Evolutionary conservation across 2,888 invertebrate genomes (phyloP).

Genomic region (Aporophyla nigra): DNA sequence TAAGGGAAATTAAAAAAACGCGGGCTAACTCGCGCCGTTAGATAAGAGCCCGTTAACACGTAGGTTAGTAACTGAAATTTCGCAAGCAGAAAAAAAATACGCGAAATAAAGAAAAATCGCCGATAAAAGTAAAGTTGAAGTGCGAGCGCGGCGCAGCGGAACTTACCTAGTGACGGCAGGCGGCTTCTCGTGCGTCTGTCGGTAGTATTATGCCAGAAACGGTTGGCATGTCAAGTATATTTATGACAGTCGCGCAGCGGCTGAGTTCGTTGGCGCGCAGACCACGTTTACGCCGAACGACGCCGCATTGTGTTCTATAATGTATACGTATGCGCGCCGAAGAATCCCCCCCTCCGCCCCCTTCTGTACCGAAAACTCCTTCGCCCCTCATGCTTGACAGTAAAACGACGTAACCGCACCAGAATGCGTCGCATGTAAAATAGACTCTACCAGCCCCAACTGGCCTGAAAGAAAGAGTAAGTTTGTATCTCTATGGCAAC

Average conservation of each 20-base stretch:
- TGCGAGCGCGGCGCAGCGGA: constrained; percentile 79
- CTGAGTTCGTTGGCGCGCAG: constrained; percentile 82
- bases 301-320: constrained; percentile 87
- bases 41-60: constrained; percentile 75
- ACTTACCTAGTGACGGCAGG: constrained; percentile 79
- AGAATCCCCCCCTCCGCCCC: constrained; percentile 63
- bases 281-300: constrained; percentile 84
- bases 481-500: constrained; percentile 65
- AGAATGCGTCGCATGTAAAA: constrained; percentile 55
- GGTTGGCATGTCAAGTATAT: constrained; percentile 77
- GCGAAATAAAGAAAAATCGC: constrained; percentile 59
- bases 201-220: constrained; percentile 73
- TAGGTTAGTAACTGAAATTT: constrained; percentile 59
- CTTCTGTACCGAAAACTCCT: constrained; percentile 60
- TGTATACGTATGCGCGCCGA: constrained; percentile 79
- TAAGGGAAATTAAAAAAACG: constrained; percentile 25
- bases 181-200: constrained; percentile 68
- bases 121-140: constrained; percentile 33
- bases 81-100: constrained; percentile 73
- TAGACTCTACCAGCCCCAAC: constrained; percentile 59
- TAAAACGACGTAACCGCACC: constrained; percentile 70
- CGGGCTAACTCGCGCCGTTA: constrained; percentile 56
- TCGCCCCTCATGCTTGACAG: constrained; percentile 51
- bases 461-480: constrained; percentile 54
- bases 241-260: constrained; percentile 77